Evolutionary conservation across 2,888 invertebrate species (phyloP).

Genomic region (Heliconius ismenius): DNA sequence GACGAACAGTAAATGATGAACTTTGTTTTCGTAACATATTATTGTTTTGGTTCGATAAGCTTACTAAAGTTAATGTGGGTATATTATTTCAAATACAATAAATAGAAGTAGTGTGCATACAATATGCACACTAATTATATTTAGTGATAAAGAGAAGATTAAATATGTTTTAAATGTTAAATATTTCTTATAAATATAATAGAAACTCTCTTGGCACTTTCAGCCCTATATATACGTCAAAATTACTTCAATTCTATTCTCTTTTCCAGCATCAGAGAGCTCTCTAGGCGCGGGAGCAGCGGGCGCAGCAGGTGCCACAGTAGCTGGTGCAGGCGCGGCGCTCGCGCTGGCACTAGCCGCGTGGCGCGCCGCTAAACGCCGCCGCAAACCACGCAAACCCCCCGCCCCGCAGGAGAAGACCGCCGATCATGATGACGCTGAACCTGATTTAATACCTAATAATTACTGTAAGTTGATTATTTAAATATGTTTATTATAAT

Average conservation of each 20-base stretch:
- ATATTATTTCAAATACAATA: neutral
- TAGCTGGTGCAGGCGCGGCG: slow-evolving; percentile 62
- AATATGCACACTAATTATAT: neutral
- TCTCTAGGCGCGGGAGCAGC: slow-evolving; percentile 65
- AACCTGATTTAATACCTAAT: slow-evolving; percentile 76
- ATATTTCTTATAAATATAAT: too few relatives aligned
- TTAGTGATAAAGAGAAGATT: too few relatives aligned
- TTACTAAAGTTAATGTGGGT: neutral
- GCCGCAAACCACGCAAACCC: slow-evolving; percentile 50
- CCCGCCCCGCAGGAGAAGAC: slow-evolving; percentile 49
- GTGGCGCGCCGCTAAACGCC: slow-evolving; percentile 56
- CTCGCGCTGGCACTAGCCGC: slow-evolving; percentile 51
- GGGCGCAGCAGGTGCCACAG: slow-evolving; percentile 61
- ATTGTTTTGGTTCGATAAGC: neutral
- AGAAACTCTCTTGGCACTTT: neutral
- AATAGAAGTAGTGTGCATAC: neutral
- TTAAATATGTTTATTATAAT: too few relatives aligned
- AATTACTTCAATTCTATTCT: neutral
- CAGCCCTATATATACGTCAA: neutral
- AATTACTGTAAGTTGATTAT: slow-evolving; percentile 67
- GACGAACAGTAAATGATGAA: slow-evolving; percentile 3
- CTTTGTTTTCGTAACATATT: slow-evolving; percentile 5
- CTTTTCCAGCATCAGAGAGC: slow-evolving; percentile 62
- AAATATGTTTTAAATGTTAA: too few relatives aligned
- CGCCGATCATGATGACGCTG: slow-evolving; percentile 68